Conservation (phyloP, 2,113 vertebrate species). For the Stigmatopora argus region DNA sequence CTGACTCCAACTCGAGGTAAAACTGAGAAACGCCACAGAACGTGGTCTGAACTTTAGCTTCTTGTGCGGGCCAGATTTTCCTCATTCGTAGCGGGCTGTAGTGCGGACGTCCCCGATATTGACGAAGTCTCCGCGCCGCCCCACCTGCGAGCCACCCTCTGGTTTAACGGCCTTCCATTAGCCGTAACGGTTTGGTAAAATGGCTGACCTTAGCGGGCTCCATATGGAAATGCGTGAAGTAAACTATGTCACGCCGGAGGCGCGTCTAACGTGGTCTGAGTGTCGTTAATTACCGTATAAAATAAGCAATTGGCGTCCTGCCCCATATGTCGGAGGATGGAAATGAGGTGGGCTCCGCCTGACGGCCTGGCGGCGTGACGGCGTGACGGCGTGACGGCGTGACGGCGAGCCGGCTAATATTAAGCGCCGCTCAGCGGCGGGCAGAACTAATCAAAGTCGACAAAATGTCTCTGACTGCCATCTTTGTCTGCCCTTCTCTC, state of each 20-base stretch:
- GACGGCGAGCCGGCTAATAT: conserved; percentile 65
- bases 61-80: no score
- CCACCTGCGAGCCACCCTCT: not conserved
- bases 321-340: conserved; percentile 63
- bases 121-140: no score
- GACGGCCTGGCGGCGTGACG: conserved; percentile 60
- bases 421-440: conserved; percentile 56
- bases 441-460: conserved; percentile 73
- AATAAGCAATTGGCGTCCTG: conserved; percentile 70
- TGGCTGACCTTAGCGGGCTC: conserved; percentile 24
- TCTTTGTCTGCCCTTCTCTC: conserved; percentile 66
- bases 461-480: conserved; percentile 72
- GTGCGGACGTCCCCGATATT: no score
- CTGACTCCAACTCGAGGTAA: no score
- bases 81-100: no score
- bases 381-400: conserved; percentile 55
- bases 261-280: conserved; percentile 61
- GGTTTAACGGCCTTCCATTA: not conserved
- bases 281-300: conserved; percentile 70
- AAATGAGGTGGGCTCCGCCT: conserved; percentile 60
- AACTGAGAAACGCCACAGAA: no score
- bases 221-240: conserved; percentile 47
- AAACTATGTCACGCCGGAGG: conserved; percentile 53
- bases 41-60: no score
- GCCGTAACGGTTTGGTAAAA: conserved; percentile 19